Evolutionary conservation across 2,888 invertebrate species (phyloP), one percentile per base, ranked within the genome.

Genomic region (Nymphalis c-album): DNA sequence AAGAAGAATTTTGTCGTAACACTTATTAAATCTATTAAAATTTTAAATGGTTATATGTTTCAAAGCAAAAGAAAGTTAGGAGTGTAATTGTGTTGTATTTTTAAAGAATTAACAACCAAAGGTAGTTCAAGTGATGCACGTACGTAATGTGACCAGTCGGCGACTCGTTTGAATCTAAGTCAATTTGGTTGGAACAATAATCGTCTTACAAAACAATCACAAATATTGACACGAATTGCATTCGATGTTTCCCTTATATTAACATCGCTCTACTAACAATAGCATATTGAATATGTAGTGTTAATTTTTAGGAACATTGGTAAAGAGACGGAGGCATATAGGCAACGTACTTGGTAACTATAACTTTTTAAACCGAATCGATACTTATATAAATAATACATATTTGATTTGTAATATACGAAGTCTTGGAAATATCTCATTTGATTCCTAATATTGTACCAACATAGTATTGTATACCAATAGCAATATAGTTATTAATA

Each of bases 221-320:
- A 16, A 20, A 40, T 18, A 40, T 18, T 63, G 66, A 46, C 67
- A 71, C 67, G 71, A 67, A 71, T 63, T 62, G 47, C 58, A 63
- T 67, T 50, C 66, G 62, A 64, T 45, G 48, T 64, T 67, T 63
- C 64, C 60, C 55, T 57, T 65, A 53, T 62, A 45, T 60, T 47
- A 57, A 66, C 60, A 61, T 55, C 47, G 61, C 61, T 64, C 69
- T 68, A 72, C 68, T 74, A 68, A 74, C 73, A 76, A 76, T 73
- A 75, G 73, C 66, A 68, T 67, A 80, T 74, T 88, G 85, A 86
- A 87, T 90, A 90, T 85, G 80, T 88, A 87, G 85, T 82, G 80
- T 82, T 82, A 80, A 83, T 84, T 76, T 51, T 76, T 79, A 74
- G 73, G 75, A 75, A 79, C 77, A 63, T 67, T 68, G 69, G 68